phyloP scores from a whole-genome alignment of 1,140 invertebrate species.

The Protaetia brevitarsis region DNA sequence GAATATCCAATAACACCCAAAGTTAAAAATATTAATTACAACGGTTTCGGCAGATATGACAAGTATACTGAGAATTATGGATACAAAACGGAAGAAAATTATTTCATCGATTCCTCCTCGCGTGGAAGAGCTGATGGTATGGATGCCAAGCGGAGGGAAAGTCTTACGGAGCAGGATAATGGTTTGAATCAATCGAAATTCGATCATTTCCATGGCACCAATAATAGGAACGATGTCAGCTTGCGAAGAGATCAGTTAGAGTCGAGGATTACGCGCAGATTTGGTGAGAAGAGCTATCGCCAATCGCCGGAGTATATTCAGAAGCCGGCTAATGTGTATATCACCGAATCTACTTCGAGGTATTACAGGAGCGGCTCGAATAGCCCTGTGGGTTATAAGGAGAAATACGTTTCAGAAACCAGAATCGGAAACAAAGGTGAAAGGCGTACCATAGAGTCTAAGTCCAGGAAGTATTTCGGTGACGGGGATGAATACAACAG shows the following conservation, averaged over 20 bases:
- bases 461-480: slow-evolving; percentile 51
- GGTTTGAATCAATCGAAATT: slow-evolving; percentile 36
- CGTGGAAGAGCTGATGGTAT: slow-evolving; percentile 65
- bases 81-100: slow-evolving; percentile 42
- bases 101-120: slow-evolving; percentile 48
- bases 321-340: slow-evolving; percentile 52
- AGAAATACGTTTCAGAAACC: slow-evolving; percentile 56
- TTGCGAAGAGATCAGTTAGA: slow-evolving; percentile 71
- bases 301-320: slow-evolving; percentile 53
- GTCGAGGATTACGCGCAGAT: slow-evolving; percentile 62
- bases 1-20: slow-evolving; percentile 45
- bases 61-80: slow-evolving; percentile 31
- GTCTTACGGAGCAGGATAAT: slow-evolving; percentile 46
- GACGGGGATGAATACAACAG: slow-evolving; percentile 38
- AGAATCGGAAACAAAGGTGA: slow-evolving; percentile 53
- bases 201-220: slow-evolving; percentile 42
- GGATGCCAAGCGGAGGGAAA: slow-evolving; percentile 58
- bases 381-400: slow-evolving; percentile 49
- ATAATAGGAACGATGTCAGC: slow-evolving; percentile 60
- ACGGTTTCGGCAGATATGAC: slow-evolving; percentile 37
- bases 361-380: slow-evolving; percentile 51
- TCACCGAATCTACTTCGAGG: slow-evolving; percentile 52
- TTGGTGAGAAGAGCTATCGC: slow-evolving; percentile 53
- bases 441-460: slow-evolving; percentile 57
- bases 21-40: slow-evolving; percentile 35